Evolutionary conservation across 2,888 invertebrate genomes (phyloP).

Genomic region (Scaptomyza flava): DNA sequence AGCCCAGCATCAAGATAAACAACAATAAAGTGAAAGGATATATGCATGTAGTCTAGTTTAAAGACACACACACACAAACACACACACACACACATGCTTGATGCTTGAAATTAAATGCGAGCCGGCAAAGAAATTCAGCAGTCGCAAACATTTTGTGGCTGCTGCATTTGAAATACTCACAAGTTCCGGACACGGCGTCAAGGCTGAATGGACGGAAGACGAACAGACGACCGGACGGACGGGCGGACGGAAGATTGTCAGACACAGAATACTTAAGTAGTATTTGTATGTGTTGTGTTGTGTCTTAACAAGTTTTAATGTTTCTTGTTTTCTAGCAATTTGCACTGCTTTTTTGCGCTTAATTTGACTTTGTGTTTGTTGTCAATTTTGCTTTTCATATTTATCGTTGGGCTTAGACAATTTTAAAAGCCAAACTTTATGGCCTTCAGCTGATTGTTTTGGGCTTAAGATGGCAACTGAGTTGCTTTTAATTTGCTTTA

Average conservation of each 20-base stretch:
- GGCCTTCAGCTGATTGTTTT: constrained; percentile 49
- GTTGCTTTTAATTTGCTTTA: constrained; percentile 62
- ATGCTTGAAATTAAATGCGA: constrained; percentile 64
- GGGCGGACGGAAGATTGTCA: constrained; percentile 30
- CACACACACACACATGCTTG: constrained; percentile 37
- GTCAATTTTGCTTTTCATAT: constrained; percentile 56
- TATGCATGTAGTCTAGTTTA: constrained; percentile 34
- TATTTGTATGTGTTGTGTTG: constrained; percentile 9
- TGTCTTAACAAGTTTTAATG: constrained; percentile 25
- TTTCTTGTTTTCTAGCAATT: constrained; percentile 51
- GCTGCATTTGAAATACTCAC: constrained; percentile 48
- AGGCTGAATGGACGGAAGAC: constrained; percentile 38
- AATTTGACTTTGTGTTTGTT: constrained; percentile 54
- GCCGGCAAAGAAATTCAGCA: constrained; percentile 15
- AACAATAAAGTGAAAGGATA: constrained; percentile 45
- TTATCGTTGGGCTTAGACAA: constrained; percentile 46
- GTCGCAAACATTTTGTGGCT: constrained; percentile 39
- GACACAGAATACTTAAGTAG: constrained; percentile 19
- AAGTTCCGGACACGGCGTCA: constrained; percentile 37
- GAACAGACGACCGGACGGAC: constrained; percentile 4
- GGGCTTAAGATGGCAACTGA: constrained; percentile 22
- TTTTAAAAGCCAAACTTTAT: constrained; percentile 44
- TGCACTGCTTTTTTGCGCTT: constrained; percentile 70
- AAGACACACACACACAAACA: constrained; percentile 17
- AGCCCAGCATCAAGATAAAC: constrained; percentile 69